Base-by-base conservation (phyloP, 2,888 invertebrate genomes). In the Phalangium opilio region DNA sequence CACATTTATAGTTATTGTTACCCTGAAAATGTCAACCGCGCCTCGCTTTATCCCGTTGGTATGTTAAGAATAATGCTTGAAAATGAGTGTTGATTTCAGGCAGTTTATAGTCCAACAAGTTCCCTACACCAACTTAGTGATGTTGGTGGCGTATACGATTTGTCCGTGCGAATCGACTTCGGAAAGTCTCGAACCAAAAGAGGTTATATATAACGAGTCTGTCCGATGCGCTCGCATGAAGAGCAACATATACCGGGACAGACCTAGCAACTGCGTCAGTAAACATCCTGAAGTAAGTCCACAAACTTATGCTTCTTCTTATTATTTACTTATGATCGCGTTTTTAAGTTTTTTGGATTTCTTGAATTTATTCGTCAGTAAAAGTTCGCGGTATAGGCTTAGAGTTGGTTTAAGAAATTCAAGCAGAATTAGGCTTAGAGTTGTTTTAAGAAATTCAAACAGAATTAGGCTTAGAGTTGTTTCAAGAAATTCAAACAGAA, bases 231-330 rank as follows among this genome's bases (percentile, higher is more conserved):
- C 35, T 33, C 40, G 51, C 12, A 50, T 54, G 49, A 52, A 52
- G 41, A 45, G 45, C 32, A 54, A 52, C 43, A 50, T 54, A 27
- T 50, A 54, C 47, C 55, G 53, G 41, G 49, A 50, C 34, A 46
- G 57, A 46, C 55, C 53, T 46, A 47, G 34, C 35, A 47, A 41
- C 34, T 57, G 57, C 42, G 33, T 52, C 41, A 56, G 55, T 47
- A 52, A 55, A 50, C 57, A 57, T 51, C 54, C 57, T 44, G 55
- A 54, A 50, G 57, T 57, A 50, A 51, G 50, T 40, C 33, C 12
- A 12, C 20, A 17, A n/a, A 11, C 14, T 45, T 18, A 14, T 32
- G 27, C 38, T 38, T 34, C 4, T 27, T 27, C 27, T 27, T 8
- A 27, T 27, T 27, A 27, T 43, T 42, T 19, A 42, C 19, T 39